These are phyloP conservation scores for Platorchestia sp. DNA, from an alignment of 1,140 invertebrate genomes.

Conservation along the genomic window DNA sequence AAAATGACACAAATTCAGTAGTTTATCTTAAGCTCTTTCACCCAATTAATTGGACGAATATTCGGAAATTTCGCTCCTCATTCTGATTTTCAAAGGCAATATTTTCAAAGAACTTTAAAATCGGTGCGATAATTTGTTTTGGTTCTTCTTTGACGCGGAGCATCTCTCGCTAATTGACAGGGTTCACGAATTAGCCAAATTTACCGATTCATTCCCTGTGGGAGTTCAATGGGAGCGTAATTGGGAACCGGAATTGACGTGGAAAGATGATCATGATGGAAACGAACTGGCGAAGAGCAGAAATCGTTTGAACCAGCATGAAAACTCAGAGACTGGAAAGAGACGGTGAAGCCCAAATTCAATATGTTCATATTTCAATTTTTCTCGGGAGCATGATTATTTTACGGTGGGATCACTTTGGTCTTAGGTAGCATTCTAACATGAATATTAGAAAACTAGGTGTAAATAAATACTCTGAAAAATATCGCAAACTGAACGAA, in stretches of 20 bases:
- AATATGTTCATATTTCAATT: background rate
- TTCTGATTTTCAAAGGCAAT: background rate
- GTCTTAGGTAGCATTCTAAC: background rate
- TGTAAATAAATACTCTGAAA: background rate
- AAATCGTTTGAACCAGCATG: background rate
- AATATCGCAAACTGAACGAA: background rate
- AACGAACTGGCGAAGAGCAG: background rate
- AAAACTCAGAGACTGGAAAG: background rate
- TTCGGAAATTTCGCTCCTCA: background rate
- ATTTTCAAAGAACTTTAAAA: background rate
- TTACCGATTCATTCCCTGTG: conserved; percentile 30
- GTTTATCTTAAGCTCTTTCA: background rate
- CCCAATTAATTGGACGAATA: background rate
- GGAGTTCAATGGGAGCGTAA: conserved; percentile 29
- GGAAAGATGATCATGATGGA: conserved; percentile 25
- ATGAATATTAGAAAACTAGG: background rate
- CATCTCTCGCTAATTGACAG: conserved; percentile 18
- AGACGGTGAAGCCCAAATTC: background rate
- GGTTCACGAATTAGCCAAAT: background rate
- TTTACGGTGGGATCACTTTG: background rate
- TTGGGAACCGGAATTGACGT: conserved; percentile 16
- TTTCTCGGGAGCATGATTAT: background rate
- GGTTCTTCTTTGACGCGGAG: background rate
- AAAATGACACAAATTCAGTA: background rate
- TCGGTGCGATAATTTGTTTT: conserved; percentile 12